Evolutionary conservation across 2,797 vertebrate species (phyloP).

Genomic region (Pangasius macronema): DNA sequence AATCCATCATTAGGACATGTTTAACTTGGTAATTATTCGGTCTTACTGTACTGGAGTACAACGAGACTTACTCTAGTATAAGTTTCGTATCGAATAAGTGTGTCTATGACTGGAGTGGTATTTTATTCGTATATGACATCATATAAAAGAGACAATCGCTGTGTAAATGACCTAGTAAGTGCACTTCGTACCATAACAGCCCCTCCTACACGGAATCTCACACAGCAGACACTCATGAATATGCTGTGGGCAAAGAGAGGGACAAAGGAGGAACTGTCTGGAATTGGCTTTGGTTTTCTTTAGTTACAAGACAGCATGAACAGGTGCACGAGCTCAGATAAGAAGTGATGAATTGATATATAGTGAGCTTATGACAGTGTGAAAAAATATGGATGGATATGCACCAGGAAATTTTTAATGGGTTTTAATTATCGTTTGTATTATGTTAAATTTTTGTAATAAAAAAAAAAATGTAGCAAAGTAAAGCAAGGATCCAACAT

Average conservation of each 20-base stretch:
- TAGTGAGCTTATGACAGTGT: not conserved
- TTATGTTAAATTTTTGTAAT: not conserved
- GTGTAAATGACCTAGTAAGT: slow-evolving; percentile 9
- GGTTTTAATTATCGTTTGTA: not conserved
- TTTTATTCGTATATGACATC: slow-evolving; percentile 15
- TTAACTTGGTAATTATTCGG: too few relatives aligned
- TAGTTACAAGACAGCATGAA: slow-evolving; percentile 8
- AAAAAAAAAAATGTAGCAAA: not conserved
- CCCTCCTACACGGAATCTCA: slow-evolving; percentile 19
- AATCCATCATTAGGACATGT: not conserved
- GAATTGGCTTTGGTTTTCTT: slow-evolving; percentile 55
- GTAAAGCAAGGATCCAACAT: not conserved
- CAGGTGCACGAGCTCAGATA: slow-evolving; percentile 58
- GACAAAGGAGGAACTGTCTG: slow-evolving; percentile 43
- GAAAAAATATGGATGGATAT: not conserved
- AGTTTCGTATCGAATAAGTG: too few relatives aligned
- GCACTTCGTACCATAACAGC: slow-evolving; percentile 16
- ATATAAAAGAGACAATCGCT: not conserved
- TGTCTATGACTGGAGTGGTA: slow-evolving; percentile 2
- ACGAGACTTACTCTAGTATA: too few relatives aligned
- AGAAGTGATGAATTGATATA: slow-evolving; percentile 38
- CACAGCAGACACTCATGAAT: slow-evolving; percentile 19
- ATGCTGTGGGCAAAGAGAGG: slow-evolving; percentile 15
- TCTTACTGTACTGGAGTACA: too few relatives aligned
- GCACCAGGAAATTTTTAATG: not conserved